Evolutionary conservation across 2,113 vertebrate species (phyloP).

Genomic region (Aepyceros melampus): DNA sequence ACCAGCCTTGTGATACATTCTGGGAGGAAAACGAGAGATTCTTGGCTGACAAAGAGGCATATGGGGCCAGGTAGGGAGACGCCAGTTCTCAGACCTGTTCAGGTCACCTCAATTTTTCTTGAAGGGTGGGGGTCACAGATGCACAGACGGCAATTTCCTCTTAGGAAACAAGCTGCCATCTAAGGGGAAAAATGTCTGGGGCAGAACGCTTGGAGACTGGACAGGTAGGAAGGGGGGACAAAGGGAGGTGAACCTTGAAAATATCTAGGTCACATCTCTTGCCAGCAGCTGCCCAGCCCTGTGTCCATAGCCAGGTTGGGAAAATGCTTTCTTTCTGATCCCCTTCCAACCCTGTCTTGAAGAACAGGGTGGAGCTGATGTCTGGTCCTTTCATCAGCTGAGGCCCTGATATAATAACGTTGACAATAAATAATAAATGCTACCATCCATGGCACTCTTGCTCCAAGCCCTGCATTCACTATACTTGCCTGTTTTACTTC

Average conservation of each 20-base stretch:
- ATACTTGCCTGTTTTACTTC: not conserved
- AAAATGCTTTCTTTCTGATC: not conserved
- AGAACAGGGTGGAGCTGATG: not conserved
- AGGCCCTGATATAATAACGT: not conserved
- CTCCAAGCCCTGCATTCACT: not conserved
- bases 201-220: not conserved
- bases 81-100: not conserved
- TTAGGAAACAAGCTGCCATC: not conserved
- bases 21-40: not conserved
- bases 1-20: not conserved
- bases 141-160: not conserved
- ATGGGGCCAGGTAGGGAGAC: not conserved
- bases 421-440: not conserved
- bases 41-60: not conserved
- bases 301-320: not conserved
- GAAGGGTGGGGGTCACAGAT: not conserved
- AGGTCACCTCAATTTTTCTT: not conserved
- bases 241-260: not conserved
- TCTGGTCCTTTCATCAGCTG: not conserved
- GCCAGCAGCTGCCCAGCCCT: slow-evolving; percentile 50
- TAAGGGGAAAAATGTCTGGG: not conserved
- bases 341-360: accelerated
- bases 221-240: not conserved
- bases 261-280: slow-evolving; percentile 50
- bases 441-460: accelerated